Conservation (phyloP, 2,888 invertebrate genomes). For the Ophion slaviceki region DNA sequence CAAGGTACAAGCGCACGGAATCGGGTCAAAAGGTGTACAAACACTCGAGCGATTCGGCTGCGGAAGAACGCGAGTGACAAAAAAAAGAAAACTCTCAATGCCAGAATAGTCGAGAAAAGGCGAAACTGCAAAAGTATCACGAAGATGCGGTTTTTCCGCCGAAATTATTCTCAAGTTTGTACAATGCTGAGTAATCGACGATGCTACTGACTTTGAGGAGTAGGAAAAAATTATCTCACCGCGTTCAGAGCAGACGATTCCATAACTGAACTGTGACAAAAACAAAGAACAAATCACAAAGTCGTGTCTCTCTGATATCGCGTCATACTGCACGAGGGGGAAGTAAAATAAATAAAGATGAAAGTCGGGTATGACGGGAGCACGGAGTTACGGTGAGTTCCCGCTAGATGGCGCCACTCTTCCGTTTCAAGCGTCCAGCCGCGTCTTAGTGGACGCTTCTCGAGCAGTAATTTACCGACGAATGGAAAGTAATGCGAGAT, state of each 20-base stretch:
- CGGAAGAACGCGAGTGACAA: neutral
- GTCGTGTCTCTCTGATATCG: slow-evolving; percentile 34
- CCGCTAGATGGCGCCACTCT: slow-evolving; percentile 33
- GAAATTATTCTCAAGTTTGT: neutral
- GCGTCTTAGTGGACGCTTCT: too few relatives aligned
- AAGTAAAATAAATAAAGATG: slow-evolving; percentile 30
- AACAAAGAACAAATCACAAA: slow-evolving; percentile 57
- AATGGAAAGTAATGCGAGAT: too few relatives aligned
- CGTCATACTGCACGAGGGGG: slow-evolving; percentile 20
- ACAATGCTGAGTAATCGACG: neutral
- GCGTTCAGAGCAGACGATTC: slow-evolving; percentile 77
- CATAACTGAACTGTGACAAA: slow-evolving; percentile 73
- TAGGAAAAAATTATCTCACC: slow-evolving; percentile 68
- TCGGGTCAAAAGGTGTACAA: neutral
- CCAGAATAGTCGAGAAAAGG: neutral
- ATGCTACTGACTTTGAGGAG: neutral
- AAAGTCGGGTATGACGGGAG: neutral
- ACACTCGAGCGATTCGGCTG: neutral
- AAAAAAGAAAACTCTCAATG: slow-evolving; percentile 6
- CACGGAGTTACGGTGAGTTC: neutral
- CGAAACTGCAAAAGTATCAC: neutral
- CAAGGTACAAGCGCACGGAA: neutral
- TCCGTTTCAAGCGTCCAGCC: neutral
- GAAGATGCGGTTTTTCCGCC: neutral
- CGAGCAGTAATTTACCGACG: too few relatives aligned